These are phyloP conservation scores for Trachurus trachurus DNA, from an alignment of 2,797 vertebrate genomes.

Conservation along the genomic window DNA sequence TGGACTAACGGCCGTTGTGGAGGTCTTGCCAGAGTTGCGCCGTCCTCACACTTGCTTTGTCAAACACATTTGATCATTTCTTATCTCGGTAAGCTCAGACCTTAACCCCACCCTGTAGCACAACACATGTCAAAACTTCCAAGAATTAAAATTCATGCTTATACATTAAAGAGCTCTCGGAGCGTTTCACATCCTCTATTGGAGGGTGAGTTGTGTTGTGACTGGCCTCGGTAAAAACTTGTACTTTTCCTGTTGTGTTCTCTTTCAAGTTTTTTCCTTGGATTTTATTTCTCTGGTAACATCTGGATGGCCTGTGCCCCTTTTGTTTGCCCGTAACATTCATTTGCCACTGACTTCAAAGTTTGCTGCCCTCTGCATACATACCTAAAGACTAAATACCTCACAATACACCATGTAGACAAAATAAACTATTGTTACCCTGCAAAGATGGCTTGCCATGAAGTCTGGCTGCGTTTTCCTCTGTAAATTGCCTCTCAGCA, in stretches of 20 bases:
- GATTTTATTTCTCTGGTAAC: slow-evolving; percentile 23
- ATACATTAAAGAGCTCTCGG: neutral
- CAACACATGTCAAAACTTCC: neutral
- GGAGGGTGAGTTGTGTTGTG: neutral
- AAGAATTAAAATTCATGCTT: neutral
- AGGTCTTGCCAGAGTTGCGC: slow-evolving; percentile 33
- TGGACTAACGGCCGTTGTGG: slow-evolving; percentile 27
- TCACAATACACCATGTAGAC: slow-evolving; percentile 15
- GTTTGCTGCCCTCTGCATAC: slow-evolving; percentile 23
- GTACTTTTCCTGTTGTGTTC: slow-evolving; percentile 7
- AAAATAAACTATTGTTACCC: slow-evolving; percentile 33
- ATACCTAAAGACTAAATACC: slow-evolving; percentile 4
- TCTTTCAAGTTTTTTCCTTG: neutral
- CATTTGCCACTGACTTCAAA: slow-evolving; percentile 4
- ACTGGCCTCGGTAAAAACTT: neutral
- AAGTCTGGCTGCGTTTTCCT: neutral
- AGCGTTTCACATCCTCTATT: neutral
- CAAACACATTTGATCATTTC: slow-evolving; percentile 31
- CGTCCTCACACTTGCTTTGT: slow-evolving; percentile 37
- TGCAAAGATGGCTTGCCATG: slow-evolving; percentile 11
- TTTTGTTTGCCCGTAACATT: slow-evolving; percentile 6
- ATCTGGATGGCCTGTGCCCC: slow-evolving; percentile 16
- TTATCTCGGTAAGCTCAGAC: neutral
- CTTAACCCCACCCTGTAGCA: neutral
- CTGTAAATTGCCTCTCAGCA: neutral